Evolutionary conservation across 2,113 vertebrate species (phyloP).

Genomic region (Eudorcas thomsonii): DNA sequence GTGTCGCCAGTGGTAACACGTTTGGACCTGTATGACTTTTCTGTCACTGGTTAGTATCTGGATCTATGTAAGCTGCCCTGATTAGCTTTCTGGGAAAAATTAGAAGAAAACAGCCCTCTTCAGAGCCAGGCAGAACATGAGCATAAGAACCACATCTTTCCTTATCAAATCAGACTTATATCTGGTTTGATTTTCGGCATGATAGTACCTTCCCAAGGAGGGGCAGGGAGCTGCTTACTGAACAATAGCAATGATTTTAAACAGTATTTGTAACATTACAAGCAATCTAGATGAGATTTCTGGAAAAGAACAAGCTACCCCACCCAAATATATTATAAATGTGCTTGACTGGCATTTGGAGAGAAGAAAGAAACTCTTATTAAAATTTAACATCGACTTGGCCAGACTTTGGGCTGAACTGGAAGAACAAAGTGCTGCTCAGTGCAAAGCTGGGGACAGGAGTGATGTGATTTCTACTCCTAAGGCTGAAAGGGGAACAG

Average conservation of each 20-base stretch:
- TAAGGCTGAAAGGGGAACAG: not conserved
- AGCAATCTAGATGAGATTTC: conserved; percentile 46
- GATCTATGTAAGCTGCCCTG: not conserved
- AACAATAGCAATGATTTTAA: conserved; percentile 1
- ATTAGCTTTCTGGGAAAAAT: conserved; percentile 1
- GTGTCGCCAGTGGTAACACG: not conserved
- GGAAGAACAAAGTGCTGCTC: conserved; percentile 39
- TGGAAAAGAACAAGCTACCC: conserved; percentile 40
- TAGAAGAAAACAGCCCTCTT: not conserved
- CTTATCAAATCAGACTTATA: not conserved
- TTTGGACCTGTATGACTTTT: not conserved
- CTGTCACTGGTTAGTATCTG: not conserved
- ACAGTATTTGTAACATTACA: conserved; percentile 26
- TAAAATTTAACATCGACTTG: conserved; percentile 74
- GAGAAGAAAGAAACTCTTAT: conserved; percentile 62
- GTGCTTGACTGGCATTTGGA: conserved; percentile 62
- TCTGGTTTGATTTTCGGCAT: not conserved
- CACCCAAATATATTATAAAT: conserved; percentile 44
- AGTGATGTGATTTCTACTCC: not conserved
- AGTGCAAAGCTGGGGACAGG: not conserved
- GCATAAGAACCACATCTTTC: not conserved
- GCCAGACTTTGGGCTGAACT: conserved; percentile 48
- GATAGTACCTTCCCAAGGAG: not conserved
- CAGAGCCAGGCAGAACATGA: not conserved
- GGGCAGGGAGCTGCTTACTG: not conserved